Evolutionary conservation across 2,888 invertebrate genomes (phyloP), one percentile per base, ranked within the genome.

Genomic region (Ochropacha duplaris): DNA sequence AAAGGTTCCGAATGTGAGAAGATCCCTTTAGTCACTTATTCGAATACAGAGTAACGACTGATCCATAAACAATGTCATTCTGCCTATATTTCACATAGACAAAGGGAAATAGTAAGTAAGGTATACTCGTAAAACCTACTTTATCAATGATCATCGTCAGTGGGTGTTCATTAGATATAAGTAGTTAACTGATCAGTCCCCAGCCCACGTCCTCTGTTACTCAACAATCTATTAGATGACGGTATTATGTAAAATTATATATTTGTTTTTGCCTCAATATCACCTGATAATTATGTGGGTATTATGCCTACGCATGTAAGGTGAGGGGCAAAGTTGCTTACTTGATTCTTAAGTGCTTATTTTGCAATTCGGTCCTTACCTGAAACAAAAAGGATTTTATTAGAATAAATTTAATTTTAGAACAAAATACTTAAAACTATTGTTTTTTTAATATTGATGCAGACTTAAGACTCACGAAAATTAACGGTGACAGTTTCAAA

Each of bases 161-260:
- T 78, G 71, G 79, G 78, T 74, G 81, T 78, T 69, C 65, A 72
- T 78, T 75, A 76, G 72, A 69, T 28, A 66, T 69, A 68, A 65
- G 60, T 57, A 64, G 67, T 61, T 68, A 62, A 71, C 63, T 60
- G 61, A 69, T 71, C 61, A 57, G 52, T 57, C 44, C 8, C 51
- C 64, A 56, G 51, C 79, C 73, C 69, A 78, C 78, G 59, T 58
- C 16, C 16, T 24, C 2, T 28, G 57, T 71, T 71, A 69, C 71
- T 55, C 57, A 73, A 73, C 58, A 61, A 56, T 56, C 61, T 62
- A 65, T 59, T 55, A 64, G 64, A 62, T 62, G 60, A 65, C 64
- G 58, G 57, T 68, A 50, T 61, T 69, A 61, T 56, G 34, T 55
- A 49, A 28, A 28, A 49, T 36, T 61, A 55, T 62, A 65, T 71